A percentile compares a stretch with the other conserved stretches of the same genome.
These are phyloP conservation scores for Equus przewalskii DNA, from an alignment of 2,113 vertebrate species.

Conservation along the genomic window DNA sequence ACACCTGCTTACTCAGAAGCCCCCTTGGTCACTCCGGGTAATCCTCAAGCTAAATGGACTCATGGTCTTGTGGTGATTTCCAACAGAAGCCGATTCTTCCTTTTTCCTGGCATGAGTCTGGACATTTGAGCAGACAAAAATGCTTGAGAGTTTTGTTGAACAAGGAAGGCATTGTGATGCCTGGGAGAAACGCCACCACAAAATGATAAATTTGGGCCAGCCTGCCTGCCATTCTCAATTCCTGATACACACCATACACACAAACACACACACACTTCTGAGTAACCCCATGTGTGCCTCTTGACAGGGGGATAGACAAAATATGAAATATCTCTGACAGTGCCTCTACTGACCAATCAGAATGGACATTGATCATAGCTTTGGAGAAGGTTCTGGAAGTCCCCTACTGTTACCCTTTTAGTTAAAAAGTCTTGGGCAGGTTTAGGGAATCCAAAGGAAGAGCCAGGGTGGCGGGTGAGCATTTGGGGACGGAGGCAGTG, in stretches of 20 bases:
- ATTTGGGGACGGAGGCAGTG: too few relatives aligned
- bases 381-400: constrained; percentile 11
- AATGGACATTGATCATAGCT: background rate
- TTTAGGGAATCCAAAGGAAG: background rate
- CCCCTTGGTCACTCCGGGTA: background rate
- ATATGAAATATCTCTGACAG: background rate
- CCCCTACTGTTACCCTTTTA: background rate
- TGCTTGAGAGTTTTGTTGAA: constrained; percentile 4
- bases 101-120: background rate
- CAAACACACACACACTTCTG: background rate
- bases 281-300: background rate
- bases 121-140: background rate
- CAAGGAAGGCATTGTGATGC: constrained; percentile 10
- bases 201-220: background rate
- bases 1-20: background rate
- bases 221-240: background rate
- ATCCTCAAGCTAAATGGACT: constrained; percentile 5
- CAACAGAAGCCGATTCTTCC: constrained; percentile 57
- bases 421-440: background rate
- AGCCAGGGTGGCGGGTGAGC: background rate
- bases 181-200: background rate
- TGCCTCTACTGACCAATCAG: background rate
- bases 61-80: background rate
- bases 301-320: background rate
- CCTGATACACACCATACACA: background rate